phyloP scores from a whole-genome alignment of 1,140 invertebrate species.

The Drosophila aff. region DNA sequence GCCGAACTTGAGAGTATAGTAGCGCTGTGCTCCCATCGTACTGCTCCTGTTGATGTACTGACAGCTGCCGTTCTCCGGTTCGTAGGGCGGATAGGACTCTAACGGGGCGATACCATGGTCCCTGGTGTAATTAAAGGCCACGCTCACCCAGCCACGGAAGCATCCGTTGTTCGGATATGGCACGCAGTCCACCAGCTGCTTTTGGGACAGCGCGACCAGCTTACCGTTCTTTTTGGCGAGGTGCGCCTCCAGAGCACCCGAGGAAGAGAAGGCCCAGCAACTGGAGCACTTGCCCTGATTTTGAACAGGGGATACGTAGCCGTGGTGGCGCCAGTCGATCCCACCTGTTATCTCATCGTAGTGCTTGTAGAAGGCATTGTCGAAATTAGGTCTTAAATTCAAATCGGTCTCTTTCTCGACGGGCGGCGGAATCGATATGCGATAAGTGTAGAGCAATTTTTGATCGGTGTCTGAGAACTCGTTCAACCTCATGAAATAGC shows the following conservation, averaged over 20 bases:
- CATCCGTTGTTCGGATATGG: conserved; percentile 91
- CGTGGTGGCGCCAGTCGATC: conserved; percentile 20
- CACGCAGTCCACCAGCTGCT: conserved; percentile 96
- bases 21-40: not conserved
- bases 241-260: conserved; percentile 92
- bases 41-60: not conserved
- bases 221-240: conserved; percentile 87
- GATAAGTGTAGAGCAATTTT: not conserved
- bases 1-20: conserved; percentile 86
- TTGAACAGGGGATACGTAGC: conserved; percentile 13
- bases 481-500: conserved; percentile 21
- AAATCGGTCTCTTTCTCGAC: not conserved
- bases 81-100: conserved; percentile 89
- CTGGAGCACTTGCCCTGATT: conserved; percentile 95
- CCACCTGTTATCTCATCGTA: conserved; percentile 21
- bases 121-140: conserved; percentile 92
- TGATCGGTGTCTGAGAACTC: conserved; percentile 31
- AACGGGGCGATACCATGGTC: conserved; percentile 90
- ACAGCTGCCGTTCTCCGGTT: conserved; percentile 86
- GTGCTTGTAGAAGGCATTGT: not conserved
- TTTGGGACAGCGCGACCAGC: conserved; percentile 93
- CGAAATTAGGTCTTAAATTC: rapidly evolving
- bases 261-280: conserved; percentile 96
- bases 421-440: not conserved
- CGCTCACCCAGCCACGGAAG: conserved; percentile 91